A percentile compares a stretch with the other conserved stretches of the same genome.
phyloP scores from a whole-genome alignment of 2,113 vertebrate species.

The Datnioides undecimradiatus region DNA sequence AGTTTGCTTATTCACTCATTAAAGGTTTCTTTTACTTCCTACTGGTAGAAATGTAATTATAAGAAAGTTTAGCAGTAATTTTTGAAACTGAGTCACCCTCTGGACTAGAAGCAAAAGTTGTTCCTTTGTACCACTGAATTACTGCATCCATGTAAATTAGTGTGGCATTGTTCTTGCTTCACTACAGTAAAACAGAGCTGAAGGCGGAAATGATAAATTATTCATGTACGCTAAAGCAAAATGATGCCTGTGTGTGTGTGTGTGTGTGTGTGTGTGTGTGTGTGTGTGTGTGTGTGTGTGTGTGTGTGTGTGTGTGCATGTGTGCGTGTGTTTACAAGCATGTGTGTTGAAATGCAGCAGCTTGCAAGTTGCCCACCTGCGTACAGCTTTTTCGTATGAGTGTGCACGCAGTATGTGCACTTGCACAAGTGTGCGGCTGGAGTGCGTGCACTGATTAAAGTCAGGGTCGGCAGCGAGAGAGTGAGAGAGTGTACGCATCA shows the following conservation, averaged over 20 bases:
- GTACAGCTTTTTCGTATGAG: conserved; percentile 10
- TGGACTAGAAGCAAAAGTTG: conserved; percentile 48
- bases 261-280: conserved; percentile 29
- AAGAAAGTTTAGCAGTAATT: conserved; percentile 1
- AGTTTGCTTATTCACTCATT: no score
- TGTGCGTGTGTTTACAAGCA: conserved; percentile 38
- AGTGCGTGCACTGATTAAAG: conserved; percentile 68
- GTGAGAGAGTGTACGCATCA: conserved; percentile 68
- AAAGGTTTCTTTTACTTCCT: no score
- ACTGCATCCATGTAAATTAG: conserved; percentile 40
- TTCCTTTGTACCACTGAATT: conserved; percentile 39
- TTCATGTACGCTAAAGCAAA: conserved; percentile 53
- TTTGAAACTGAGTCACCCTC: conserved; percentile 41
- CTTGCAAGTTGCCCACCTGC: conserved; percentile 56
- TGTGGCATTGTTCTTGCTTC: conserved; percentile 48
- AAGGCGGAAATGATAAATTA: conserved; percentile 60
- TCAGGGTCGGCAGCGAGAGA: conserved; percentile 43
- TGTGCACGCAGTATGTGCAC: conserved; percentile 30
- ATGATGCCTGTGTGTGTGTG: conserved; percentile 29
- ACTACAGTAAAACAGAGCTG: conserved; percentile 26
- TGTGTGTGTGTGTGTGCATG: conserved; percentile 14
- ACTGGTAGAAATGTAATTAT: no score
- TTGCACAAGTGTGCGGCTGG: conserved; percentile 57
- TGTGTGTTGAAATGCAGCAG: conserved; percentile 37
- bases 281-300: conserved; percentile 21